Evolutionary conservation across 2,113 vertebrate species (phyloP).

Genomic region (Lynx canadensis): DNA sequence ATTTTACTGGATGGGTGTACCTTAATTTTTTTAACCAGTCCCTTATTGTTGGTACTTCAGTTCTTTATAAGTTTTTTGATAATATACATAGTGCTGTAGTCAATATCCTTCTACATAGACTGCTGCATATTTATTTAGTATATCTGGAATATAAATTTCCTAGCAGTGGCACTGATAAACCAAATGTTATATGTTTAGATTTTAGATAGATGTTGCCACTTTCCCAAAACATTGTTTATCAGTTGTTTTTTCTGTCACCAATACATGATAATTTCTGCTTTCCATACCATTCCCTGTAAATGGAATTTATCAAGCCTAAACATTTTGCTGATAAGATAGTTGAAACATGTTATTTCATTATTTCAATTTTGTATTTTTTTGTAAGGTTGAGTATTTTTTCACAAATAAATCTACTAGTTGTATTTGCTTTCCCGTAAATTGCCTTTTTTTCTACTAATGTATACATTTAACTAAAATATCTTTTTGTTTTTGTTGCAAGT

Average conservation of each 20-base stretch:
- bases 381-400: not conserved
- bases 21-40: slow-evolving; percentile 9
- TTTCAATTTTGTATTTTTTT: slow-evolving; percentile 32
- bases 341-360: slow-evolving; percentile 19
- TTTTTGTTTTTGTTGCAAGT: not conserved
- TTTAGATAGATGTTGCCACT: not conserved
- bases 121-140: not conserved
- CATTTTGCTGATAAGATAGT: not conserved
- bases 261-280: not conserved
- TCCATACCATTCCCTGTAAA: not conserved
- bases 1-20: not conserved
- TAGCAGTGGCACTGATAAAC: not conserved
- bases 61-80: not conserved
- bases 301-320: not conserved
- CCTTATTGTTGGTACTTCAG: not conserved
- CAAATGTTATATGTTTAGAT: not conserved
- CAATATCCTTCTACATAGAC: not conserved
- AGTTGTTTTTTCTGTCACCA: not conserved
- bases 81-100: not conserved
- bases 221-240: not conserved
- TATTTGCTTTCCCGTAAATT: slow-evolving; percentile 6
- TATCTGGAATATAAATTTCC: slow-evolving; percentile 9
- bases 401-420: not conserved
- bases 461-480: not conserved
- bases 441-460: not conserved